Evolutionary conservation across 2,888 invertebrate species (phyloP).

Genomic region (Cecidostiba fungosa): DNA sequence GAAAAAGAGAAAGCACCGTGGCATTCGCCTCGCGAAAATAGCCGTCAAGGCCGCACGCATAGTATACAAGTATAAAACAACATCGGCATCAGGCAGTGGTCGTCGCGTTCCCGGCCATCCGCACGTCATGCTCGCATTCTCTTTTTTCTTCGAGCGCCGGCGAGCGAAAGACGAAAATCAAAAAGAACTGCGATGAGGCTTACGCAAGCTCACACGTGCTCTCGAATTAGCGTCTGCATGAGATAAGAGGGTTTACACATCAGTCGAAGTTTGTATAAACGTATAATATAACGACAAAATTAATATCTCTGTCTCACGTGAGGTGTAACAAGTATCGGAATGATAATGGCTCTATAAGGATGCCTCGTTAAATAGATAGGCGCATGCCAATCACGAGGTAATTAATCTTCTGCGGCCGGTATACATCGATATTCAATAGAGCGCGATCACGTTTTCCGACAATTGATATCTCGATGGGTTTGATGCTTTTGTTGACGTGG

Average conservation of each 20-base stretch:
- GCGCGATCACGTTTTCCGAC: neutral
- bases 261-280: too few relatives aligned
- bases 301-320: too few relatives aligned
- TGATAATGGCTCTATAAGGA: neutral
- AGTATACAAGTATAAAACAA: neutral
- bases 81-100: neutral
- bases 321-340: too few relatives aligned
- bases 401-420: neutral
- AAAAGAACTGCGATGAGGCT: neutral
- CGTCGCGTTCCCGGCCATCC: neutral
- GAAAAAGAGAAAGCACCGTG: neutral
- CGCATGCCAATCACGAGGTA: neutral
- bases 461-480: neutral
- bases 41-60: neutral
- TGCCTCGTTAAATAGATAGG: neutral
- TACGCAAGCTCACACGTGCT: neutral
- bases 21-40: neutral
- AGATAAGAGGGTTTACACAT: neutral
- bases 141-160: neutral
- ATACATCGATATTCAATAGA: neutral
- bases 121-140: neutral
- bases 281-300: too few relatives aligned
- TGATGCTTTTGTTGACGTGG: too few relatives aligned
- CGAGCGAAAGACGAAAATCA: neutral
- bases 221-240: neutral